Base-by-base conservation (phyloP, 2,888 invertebrate species). In the Tachina grossa region DNA sequence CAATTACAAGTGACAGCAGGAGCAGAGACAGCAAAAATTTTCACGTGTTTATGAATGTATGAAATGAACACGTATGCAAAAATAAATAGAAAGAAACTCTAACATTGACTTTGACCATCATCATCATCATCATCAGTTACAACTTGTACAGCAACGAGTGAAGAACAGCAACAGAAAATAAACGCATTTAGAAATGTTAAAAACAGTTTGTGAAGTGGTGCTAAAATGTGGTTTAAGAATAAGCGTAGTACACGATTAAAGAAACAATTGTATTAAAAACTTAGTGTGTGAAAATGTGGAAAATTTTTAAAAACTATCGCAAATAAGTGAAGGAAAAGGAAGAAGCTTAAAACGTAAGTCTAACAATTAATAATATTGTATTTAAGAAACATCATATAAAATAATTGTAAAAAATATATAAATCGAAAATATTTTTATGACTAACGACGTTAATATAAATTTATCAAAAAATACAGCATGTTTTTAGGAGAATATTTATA, bases 61-160 rank as follows among this genome's bases (percentile, higher is more conserved):
- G 41, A 49, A 75, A 53, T 74, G 31, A n/a, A 19, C 55, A 51
- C 39, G 51, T 47, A 53, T 53, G 22, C 59, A 74, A 65, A 49
- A 16, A n/a, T n/a, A 55, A 83, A 45, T 47, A 71, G 1, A 45
- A 45, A 55, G 19, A 66, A 82, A 68, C 47, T 53, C 78, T 85
- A 86, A 83, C 88, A 88, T 89, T 89, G 89, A 89, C 89, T 89
- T 89, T 89, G 89, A 89, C 89, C 89, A 88, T 90, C 89, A 91
- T 89, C 89, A 90, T 89, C 89, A 88, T 89, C 89, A 88, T 88
- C 89, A 88, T 90, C 89, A 91, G 91, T 91, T 89, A 88, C 87
- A 87, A 87, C 89, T 90, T 89, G 88, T 89, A 88, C 91, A 89
- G 88, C 88, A 88, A 87, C 90, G 89, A 89, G 87, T 89, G 85